A percentile compares a stretch with the other conserved stretches of the same genome.
These are phyloP conservation scores for Aramus guarauna DNA, from an alignment of 2,113 vertebrate species.

Conservation along the genomic window DNA sequence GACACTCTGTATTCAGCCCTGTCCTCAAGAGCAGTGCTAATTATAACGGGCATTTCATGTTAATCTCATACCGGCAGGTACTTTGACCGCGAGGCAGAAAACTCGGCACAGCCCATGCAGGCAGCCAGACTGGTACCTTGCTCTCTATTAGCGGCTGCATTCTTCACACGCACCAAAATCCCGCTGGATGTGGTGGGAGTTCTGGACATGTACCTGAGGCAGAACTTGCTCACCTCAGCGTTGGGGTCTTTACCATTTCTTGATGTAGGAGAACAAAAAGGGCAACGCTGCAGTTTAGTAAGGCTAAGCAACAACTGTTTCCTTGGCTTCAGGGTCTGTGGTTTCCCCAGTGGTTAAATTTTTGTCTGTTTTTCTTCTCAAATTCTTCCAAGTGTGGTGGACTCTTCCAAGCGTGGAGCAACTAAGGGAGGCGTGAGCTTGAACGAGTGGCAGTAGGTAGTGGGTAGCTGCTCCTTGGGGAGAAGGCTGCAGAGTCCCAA, in stretches of 20 bases:
- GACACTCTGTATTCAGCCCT: neutral
- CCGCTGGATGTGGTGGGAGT: neutral
- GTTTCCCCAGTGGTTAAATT: neutral
- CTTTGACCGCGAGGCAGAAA: neutral
- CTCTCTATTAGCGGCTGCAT: neutral
- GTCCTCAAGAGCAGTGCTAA: neutral
- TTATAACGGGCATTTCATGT: no score
- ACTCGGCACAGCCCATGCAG: no score
- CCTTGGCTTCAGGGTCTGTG: neutral
- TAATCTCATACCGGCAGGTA: no score
- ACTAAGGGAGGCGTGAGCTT: neutral
- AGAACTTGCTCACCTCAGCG: neutral
- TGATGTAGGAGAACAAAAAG: neutral
- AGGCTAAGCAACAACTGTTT: neutral
- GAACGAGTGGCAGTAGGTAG: rapidly evolving
- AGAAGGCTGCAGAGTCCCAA: neutral
- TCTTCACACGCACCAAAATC: neutral
- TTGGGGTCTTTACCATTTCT: rapidly evolving
- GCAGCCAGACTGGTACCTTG: neutral
- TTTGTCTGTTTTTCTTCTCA: neutral
- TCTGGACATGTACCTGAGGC: neutral
- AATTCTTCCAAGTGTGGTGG: neutral
- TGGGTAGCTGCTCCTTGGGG: neutral
- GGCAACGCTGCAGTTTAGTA: neutral
- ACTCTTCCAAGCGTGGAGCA: neutral